A percentile compares a stretch with the other conserved stretches of the same genome.
phyloP scores from a whole-genome alignment of 2,113 vertebrate genomes.

The Leptodactylus fuscus region DNA sequence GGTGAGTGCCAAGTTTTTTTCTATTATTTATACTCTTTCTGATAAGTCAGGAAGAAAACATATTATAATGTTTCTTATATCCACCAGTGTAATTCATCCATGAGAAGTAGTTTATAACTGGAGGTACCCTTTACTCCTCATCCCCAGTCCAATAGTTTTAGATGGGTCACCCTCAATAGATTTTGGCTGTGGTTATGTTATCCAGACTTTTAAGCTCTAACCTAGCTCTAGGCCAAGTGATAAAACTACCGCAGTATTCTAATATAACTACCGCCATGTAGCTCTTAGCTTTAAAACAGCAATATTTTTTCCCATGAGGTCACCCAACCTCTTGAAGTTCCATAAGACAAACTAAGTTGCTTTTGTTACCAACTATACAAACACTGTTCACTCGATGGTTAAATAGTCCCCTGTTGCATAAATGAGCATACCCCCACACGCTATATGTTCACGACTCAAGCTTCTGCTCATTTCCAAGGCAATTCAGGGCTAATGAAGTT shows the following conservation, averaged over 20 bases:
- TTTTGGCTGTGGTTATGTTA: no score
- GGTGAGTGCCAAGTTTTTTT: no score
- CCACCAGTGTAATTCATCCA: no score
- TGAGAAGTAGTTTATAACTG: no score
- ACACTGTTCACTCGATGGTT: not conserved
- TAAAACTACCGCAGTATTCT: not conserved
- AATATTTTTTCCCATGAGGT: conserved; percentile 26
- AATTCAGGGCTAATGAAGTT: not conserved
- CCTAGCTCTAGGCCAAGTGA: not conserved
- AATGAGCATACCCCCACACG: not conserved
- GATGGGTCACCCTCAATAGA: no score
- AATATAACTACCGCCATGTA: no score
- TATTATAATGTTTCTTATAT: no score
- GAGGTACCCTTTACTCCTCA: no score
- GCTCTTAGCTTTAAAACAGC: not conserved
- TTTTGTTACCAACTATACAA: not conserved
- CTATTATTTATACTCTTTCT: no score
- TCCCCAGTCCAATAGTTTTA: no score
- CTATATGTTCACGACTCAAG: not conserved
- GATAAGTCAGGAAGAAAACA: no score
- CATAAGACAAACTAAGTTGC: not conserved
- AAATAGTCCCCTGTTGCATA: not conserved
- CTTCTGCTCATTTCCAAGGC: conserved; percentile 23
- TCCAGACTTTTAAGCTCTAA: not conserved
- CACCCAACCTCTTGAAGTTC: not conserved